phyloP scores from a whole-genome alignment of 2,888 invertebrate species.

The Pseudococcus longispinus region DNA sequence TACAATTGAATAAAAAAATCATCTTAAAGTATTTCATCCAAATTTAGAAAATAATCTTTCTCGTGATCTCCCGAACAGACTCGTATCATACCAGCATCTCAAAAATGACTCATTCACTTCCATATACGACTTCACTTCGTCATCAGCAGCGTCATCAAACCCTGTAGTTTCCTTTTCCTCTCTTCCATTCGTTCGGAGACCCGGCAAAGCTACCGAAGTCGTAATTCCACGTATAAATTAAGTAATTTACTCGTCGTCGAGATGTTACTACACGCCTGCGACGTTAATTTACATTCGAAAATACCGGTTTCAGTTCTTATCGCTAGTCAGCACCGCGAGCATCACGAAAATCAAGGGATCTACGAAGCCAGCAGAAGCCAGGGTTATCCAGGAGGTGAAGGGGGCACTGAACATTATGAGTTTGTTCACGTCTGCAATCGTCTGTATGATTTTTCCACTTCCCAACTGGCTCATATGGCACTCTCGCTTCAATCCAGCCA shows the following conservation, averaged over 20 bases:
- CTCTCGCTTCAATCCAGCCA: background rate
- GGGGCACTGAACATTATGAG: too few species aligned
- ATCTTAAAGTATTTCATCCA: too few species aligned
- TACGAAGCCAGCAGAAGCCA: background rate
- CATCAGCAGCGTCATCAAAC: background rate
- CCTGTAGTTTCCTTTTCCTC: too few species aligned
- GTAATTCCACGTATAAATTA: background rate
- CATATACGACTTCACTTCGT: background rate
- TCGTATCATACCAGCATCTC: background rate
- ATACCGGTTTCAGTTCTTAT: background rate
- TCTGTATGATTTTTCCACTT: too few species aligned
- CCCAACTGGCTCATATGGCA: too few species aligned
- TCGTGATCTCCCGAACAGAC: too few species aligned
- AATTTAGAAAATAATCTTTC: too few species aligned
- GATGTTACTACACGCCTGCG: background rate
- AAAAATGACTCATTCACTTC: background rate
- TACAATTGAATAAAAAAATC: too few species aligned
- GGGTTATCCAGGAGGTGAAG: background rate
- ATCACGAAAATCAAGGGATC: background rate
- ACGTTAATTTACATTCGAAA: background rate
- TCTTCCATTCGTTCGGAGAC: too few species aligned
- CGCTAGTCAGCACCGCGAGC: background rate
- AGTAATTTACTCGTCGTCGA: background rate
- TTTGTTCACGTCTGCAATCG: too few species aligned
- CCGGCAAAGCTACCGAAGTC: background rate